Evolutionary conservation across 2,113 vertebrate genomes (phyloP).

Genomic region (Chitala chitala): DNA sequence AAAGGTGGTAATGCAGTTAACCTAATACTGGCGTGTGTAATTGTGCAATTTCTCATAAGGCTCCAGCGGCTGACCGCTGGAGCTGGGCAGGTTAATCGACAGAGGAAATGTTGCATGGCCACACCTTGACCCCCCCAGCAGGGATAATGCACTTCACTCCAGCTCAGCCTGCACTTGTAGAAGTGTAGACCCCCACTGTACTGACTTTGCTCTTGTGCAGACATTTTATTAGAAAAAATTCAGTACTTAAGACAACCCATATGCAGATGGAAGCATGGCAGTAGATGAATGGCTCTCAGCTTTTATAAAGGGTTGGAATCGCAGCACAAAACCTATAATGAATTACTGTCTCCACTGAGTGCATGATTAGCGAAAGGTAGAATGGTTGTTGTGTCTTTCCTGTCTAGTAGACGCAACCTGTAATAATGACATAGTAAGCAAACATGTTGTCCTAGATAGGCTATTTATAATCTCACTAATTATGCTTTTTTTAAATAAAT

Average conservation of each 20-base stretch:
- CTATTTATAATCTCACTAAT: no score
- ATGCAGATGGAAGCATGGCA: not conserved
- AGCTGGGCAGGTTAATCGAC: not conserved
- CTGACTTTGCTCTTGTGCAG: no score
- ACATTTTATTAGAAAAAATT: no score
- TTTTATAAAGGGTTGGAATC: constrained; percentile 24
- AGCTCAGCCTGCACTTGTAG: not conserved
- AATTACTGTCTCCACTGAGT: constrained; percentile 14
- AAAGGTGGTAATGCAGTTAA: not conserved
- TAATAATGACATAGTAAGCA: not conserved
- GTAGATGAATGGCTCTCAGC: not conserved
- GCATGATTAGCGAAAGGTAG: constrained; percentile 15
- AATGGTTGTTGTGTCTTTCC: constrained; percentile 8
- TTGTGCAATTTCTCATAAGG: not conserved
- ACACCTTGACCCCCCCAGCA: not conserved
- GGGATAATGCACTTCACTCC: not conserved
- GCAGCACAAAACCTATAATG: constrained; percentile 25
- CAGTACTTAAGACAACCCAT: not conserved
- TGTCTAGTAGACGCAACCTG: not conserved
- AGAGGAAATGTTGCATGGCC: not conserved
- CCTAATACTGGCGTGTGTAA: not conserved
- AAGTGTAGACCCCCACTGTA: not conserved
- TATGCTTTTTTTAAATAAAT: not conserved
- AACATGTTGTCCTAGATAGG: constrained; percentile 7
- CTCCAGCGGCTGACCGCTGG: not conserved